Evolutionary conservation across 1,140 invertebrate species (phyloP), one percentile per base, ranked within the genome.

Genomic region (Lepidurus apus): DNA sequence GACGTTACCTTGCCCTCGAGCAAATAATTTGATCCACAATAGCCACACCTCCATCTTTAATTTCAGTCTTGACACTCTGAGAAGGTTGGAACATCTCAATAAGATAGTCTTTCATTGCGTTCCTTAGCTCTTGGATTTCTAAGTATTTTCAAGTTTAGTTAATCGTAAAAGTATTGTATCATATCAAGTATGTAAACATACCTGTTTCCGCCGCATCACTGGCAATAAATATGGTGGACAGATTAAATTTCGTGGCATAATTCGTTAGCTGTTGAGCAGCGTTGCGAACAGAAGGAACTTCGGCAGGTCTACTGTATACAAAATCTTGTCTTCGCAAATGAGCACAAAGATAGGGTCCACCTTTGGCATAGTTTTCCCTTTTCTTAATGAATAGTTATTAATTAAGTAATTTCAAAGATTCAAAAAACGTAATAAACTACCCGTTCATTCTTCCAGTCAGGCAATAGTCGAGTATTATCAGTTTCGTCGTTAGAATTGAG

Each of bases 11-110:
- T 7, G 94, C 91, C 86, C 93, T 90, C 0, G 96, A 92, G 87
- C 95, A 97, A 81, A 98, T 93, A 82, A 97, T 95, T 87, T 99
- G 97, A 85, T 99, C 97, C 78, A 99, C 91, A 80, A 99, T 96
- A 1, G 97, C 96, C 53, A 95, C 85, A 17, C 93, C 94, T 24
- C 96, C 97, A 85, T 97, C 95, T 85, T 90, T 91, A 78, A 90
- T 90, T 81, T 88, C 84, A 9, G 84, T 81, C 78, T 86, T 86
- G 21, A 86, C 81, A 77, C 84, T 79, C 77, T 82, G 43, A 47
- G 84, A 81, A 74, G 90, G 87, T 81, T 83, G 81, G 82, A 87
- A 87, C 53, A 86, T 82, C 53, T 13, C 53, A 65, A 65, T 21
- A 21, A 21, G 17, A 65, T 65, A 65, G 24, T 83, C 78, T 17